Percentiles rank a stretch among this genome's conserved stretches.
These are phyloP conservation scores for Sebastes taczanowskii DNA, from an alignment of 2,797 vertebrate species.

Conservation along the genomic window DNA sequence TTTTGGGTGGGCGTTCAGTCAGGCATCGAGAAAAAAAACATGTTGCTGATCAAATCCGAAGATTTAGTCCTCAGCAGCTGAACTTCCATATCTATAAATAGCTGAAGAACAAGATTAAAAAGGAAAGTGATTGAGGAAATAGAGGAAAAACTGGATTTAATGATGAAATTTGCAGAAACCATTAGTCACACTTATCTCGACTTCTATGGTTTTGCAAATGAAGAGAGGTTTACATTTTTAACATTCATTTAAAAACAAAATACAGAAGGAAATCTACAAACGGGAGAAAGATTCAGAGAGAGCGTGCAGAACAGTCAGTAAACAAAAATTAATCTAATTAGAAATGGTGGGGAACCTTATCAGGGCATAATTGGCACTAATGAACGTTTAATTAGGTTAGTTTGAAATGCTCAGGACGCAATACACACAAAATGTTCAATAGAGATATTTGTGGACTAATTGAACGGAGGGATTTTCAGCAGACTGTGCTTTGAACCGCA, in stretches of 20 bases:
- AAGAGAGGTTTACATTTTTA: constrained; percentile 13
- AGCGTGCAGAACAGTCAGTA: neutral
- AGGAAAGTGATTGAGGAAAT: neutral
- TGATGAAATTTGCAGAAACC: constrained; percentile 47
- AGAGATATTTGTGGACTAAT: neutral
- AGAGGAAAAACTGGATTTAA: constrained; percentile 8
- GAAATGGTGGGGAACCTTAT: constrained; percentile 28
- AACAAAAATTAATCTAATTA: constrained; percentile 50
- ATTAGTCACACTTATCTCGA: constrained; percentile 26
- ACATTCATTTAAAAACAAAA: neutral
- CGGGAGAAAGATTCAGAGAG: neutral
- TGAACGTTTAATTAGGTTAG: constrained; percentile 39
- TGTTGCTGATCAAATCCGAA: constrained; percentile 14
- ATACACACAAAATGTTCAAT: neutral
- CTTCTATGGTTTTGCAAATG: constrained; percentile 13
- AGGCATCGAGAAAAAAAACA: neutral
- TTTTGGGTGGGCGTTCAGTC: neutral
- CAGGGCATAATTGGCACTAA: constrained; percentile 44
- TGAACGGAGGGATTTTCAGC: neutral
- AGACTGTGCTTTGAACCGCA: neutral
- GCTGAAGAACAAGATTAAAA: neutral
- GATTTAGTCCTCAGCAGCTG: neutral
- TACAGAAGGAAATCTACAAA: neutral
- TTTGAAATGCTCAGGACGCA: constrained; percentile 23
- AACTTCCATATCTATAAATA: constrained; percentile 13